These are phyloP conservation scores for Orius insidiosus DNA, from an alignment of 1,140 invertebrate species.

Conservation along the genomic window DNA sequence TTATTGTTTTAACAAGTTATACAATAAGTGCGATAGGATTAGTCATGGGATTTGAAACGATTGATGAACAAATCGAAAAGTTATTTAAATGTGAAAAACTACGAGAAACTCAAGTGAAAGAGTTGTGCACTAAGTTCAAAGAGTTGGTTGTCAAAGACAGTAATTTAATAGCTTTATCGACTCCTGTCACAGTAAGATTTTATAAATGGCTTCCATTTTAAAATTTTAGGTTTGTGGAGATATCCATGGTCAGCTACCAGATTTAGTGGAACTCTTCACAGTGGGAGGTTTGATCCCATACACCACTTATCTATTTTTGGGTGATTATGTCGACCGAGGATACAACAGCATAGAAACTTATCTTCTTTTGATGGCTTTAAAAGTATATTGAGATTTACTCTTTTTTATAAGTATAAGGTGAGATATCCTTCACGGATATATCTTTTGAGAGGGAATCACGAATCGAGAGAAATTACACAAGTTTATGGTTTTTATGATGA, in stretches of 20 bases:
- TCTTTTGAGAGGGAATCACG: slow-evolving; percentile 88
- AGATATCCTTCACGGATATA: slow-evolving; percentile 97
- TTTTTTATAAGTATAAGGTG: slow-evolving; percentile 39
- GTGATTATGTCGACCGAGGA: slow-evolving; percentile 99
- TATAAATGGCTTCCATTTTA: neutral
- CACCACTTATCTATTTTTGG: slow-evolving; percentile 99
- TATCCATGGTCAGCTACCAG: slow-evolving; percentile 99
- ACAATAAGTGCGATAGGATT: too few relatives aligned
- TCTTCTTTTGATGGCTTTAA: slow-evolving; percentile 84
- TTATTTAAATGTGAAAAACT: slow-evolving; percentile 5
- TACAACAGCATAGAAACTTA: slow-evolving; percentile 99
- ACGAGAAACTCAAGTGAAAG: slow-evolving; percentile 6
- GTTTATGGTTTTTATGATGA: slow-evolving; percentile 99
- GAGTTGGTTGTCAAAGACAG: slow-evolving; percentile 6
- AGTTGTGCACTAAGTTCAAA: slow-evolving; percentile 7
- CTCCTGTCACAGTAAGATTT: slow-evolving; percentile 1
- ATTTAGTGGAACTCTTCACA: slow-evolving; percentile 99
- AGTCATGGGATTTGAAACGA: too few relatives aligned
- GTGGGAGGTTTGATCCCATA: slow-evolving; percentile 85
- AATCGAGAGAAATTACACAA: slow-evolving; percentile 96
- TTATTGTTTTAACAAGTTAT: too few relatives aligned
- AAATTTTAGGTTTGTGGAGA: slow-evolving; percentile 72
- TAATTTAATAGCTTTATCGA: slow-evolving; percentile 2
- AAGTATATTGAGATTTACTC: slow-evolving; percentile 40
- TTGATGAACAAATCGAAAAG: slow-evolving; percentile 9